Conservation (phyloP, 2,113 vertebrate genomes). For the Ariopsis seemanni region DNA sequence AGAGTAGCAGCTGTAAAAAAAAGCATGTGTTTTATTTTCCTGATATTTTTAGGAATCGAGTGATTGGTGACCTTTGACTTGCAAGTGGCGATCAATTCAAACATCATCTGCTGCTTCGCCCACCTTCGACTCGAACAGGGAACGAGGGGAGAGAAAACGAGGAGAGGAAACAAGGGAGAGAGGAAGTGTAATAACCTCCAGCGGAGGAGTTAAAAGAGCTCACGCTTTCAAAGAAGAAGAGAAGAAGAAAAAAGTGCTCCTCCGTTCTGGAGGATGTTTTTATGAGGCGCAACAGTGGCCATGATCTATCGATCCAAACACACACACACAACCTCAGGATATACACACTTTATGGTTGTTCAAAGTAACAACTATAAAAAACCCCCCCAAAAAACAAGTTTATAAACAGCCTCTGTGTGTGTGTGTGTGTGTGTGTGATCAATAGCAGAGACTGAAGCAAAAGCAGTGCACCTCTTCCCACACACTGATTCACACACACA, state of each 20-base stretch:
- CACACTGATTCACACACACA: background rate
- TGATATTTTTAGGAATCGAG: background rate
- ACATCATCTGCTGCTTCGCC: constrained; percentile 22
- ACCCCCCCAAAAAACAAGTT: too few relatives aligned
- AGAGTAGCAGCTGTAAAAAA: background rate
- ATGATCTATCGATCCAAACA: constrained; percentile 5
- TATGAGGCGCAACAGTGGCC: background rate
- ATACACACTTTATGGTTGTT: background rate
- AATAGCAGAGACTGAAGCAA: background rate
- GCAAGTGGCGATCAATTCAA: constrained; percentile 8
- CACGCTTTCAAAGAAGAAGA: constrained; percentile 22
- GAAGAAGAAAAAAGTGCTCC: background rate
- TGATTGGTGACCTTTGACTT: constrained; percentile 21
- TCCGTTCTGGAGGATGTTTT: constrained; percentile 8
- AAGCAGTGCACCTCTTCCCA: background rate
- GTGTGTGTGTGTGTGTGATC: background rate
- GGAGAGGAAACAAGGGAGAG: constrained; percentile 20
- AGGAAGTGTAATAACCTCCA: constrained; percentile 3
- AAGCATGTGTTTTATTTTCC: background rate
- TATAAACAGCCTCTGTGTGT: background rate
- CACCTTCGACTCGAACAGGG: constrained; percentile 3
- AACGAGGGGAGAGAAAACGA: constrained; percentile 9
- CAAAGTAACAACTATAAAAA: too few relatives aligned
- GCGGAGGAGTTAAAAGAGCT: constrained; percentile 27
- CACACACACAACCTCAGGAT: background rate